These are phyloP conservation scores for Tenthredo livida DNA, from an alignment of 2,888 invertebrate species.

Conservation along the genomic window DNA sequence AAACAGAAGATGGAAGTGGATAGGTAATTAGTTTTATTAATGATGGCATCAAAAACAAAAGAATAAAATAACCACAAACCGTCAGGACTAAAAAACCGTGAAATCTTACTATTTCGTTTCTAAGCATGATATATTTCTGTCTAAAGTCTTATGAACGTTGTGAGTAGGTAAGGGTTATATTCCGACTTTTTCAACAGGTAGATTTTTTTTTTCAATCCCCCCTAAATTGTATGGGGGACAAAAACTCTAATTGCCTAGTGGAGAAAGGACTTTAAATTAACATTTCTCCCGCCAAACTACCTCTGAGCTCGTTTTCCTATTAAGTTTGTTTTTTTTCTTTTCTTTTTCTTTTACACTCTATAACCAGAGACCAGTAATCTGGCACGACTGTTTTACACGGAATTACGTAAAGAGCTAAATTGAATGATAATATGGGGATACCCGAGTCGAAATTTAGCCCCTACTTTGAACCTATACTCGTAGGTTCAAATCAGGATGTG, in stretches of 20 bases:
- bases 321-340: no score
- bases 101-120: constrained; percentile 17
- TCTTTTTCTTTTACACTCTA: neutral
- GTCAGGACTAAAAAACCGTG: neutral
- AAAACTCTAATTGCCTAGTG: constrained; percentile 43
- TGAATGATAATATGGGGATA: neutral
- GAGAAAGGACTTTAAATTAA: constrained; percentile 15
- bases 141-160: constrained; percentile 28
- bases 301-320: constrained; percentile 12
- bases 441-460: no score
- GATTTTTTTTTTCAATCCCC: neutral
- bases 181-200: constrained; percentile 41
- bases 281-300: constrained; percentile 23
- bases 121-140: constrained; percentile 30
- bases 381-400: neutral
- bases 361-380: no score
- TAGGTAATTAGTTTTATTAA: neutral
- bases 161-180: constrained; percentile 5
- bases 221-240: neutral
- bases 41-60: neutral
- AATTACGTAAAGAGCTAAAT: neutral
- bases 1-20: neutral
- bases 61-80: neutral
- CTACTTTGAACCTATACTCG: no score
- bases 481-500: no score